Base-by-base conservation (phyloP, 2,113 vertebrate species). In the Platichthys stellatus region DNA sequence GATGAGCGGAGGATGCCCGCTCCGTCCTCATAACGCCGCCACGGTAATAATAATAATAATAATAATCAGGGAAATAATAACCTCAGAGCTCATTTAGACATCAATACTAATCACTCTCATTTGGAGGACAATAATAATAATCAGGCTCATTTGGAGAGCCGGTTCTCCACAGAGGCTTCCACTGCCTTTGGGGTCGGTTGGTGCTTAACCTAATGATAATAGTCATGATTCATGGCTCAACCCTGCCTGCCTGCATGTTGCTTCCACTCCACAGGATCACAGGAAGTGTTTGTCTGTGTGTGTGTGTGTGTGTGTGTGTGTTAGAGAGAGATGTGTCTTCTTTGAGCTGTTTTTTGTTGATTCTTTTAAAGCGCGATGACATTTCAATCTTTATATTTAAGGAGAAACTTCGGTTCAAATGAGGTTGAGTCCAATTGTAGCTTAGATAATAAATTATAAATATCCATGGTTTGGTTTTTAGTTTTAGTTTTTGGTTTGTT, bases 71-170 rank as follows among this genome's bases (percentile, higher is more conserved):
- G 86, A 78, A 89, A 89, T 91, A 92, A 92, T 91, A 89, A 90
- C 86, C 92, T 67, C 86, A 63, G 76, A 28, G 86, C 91, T 93
- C 89, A 92, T 92, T 93, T 92, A 92, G 91, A 92, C 92, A 93
- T 93, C 92, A 93, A 90, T 92, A 92, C 91, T 93, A 93, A 93
- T 93, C 91, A 90, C 87, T 86, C 92, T 92, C 92, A 92, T 93
- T 92, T 93, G 88, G 91, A 89, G 88, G 90, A 92, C 91, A 92
- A 92, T 93, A 93, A 93, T 92, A 89, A 92, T 91, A 93, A 93
- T 92, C 92, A 89, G 87, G 77, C 92, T 93, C 91, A 92, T 93
- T 92, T 92, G 80, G 86, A 88, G 89, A 69, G 81, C 81, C 57
- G 86, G 74, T 84, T 86, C 90, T 92, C 88, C 90, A 86, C 88